These are phyloP conservation scores for Leptopilina boulardi DNA, from an alignment of 1,140 invertebrate genomes.

Conservation along the genomic window DNA sequence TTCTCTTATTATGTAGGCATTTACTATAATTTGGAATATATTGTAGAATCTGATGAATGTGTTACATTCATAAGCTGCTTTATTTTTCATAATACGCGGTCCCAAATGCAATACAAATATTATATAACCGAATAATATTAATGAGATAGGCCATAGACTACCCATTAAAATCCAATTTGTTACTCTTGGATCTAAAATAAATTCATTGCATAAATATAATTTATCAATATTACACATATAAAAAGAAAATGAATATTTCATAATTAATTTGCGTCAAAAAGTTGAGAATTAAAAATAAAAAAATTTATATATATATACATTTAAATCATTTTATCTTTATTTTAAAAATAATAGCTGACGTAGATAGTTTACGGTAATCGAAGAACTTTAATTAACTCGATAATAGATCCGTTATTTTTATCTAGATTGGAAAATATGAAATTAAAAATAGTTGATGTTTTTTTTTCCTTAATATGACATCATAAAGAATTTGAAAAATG, in stretches of 20 bases:
- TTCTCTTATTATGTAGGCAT: slow-evolving; percentile 72
- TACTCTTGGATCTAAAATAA: slow-evolving; percentile 44
- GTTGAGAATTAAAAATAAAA: too few relatives aligned
- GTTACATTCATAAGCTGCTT: slow-evolving; percentile 77
- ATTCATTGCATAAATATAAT: neutral
- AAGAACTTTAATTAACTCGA: too few relatives aligned
- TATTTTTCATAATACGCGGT: slow-evolving; percentile 77
- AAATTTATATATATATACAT: too few relatives aligned
- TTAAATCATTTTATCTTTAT: too few relatives aligned
- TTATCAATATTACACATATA: neutral
- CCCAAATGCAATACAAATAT: slow-evolving; percentile 73
- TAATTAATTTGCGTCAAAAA: neutral
- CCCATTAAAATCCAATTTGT: slow-evolving; percentile 27
- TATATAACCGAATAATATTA: slow-evolving; percentile 67
- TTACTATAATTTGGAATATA: slow-evolving; percentile 74
- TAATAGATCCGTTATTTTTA: too few relatives aligned
- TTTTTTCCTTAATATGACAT: too few relatives aligned
- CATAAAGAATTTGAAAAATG: too few relatives aligned
- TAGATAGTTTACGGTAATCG: too few relatives aligned
- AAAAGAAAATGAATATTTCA: neutral
- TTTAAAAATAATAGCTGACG: too few relatives aligned
- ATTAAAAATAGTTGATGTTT: too few relatives aligned
- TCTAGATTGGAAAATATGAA: too few relatives aligned
- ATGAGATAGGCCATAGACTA: slow-evolving; percentile 32
- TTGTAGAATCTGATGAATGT: slow-evolving; percentile 78